A percentile compares a stretch with the other conserved stretches of the same genome.
Evolutionary conservation across 2,113 vertebrate genomes (phyloP).

Genomic region (Donacobius atricapilla): DNA sequence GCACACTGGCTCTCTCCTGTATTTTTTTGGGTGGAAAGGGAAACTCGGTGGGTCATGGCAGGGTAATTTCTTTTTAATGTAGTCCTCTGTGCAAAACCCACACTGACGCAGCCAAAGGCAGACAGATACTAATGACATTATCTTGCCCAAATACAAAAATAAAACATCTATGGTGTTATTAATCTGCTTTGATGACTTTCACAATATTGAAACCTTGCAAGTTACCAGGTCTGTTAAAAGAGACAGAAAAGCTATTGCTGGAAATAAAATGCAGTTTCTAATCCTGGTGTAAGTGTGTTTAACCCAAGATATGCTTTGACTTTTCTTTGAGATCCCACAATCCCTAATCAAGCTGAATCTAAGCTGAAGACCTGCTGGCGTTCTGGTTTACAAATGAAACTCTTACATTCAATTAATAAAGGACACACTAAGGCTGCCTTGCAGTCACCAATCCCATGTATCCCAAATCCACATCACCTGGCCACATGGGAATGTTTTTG

Average conservation of each 20-base stretch:
- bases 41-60: constrained; percentile 43
- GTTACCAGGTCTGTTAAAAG: background rate
- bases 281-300: background rate
- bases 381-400: background rate
- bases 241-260: background rate
- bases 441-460: background rate
- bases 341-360: background rate
- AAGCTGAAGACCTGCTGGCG: background rate
- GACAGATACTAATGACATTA: constrained; percentile 56
- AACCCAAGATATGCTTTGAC: background rate
- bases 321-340: background rate
- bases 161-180: background rate
- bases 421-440: background rate
- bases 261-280: constrained; percentile 3
- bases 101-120: background rate
- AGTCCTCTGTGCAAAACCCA: constrained; percentile 40
- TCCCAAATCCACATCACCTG: background rate
- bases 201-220: background rate
- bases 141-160: constrained; percentile 8
- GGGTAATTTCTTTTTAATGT: constrained; percentile 62
- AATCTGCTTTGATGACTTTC: background rate
- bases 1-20: background rate
- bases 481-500: background rate
- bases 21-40: constrained; percentile 36
- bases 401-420: background rate